Evolutionary conservation across 2,797 vertebrate species (phyloP), one percentile per base, ranked within the genome.

Genomic region (Remorina albescens): DNA sequence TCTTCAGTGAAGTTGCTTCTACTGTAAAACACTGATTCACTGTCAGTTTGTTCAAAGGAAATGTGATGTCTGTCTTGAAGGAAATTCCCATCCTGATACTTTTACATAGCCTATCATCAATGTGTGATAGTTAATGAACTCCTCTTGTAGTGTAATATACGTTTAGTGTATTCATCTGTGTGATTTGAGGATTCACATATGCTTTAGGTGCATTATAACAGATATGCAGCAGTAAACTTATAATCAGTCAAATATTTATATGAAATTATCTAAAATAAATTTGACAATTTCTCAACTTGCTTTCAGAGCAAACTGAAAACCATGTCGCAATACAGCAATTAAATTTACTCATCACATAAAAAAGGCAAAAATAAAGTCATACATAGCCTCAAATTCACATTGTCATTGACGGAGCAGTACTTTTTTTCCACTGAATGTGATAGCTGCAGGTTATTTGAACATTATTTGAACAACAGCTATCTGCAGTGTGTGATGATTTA

Each of bases 41-140:
- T 51, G 77, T 86, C 83, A 78, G 82, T 86, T 89, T 89, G 74
- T 37, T 63, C 7, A 59, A 78, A 88, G 71, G 74, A 60, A 75
- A 66, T 80, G 66, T 55, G 1, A 12, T 72, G 59, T 80, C n/a
- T 47, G 66, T n/a, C 13, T 69, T 83, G 59, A 72, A 66, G 76
- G 76, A 85, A 85, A 71, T 67, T 8, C 59, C 71, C 74, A 75
- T 66, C 64, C 19, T 49, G 1, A 55, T n/a, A 34, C 18, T 61
- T 69, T 51, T 19, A 56, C 2, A 42, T 16, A 50, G 15, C 12
- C 21, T 25, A 54, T 55, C 9, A 71, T 36, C 18, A 60, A 9
- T 18, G 32, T 23, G 46, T 15, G 2, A 47, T 34, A 6, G 11
- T 46, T 25, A 9, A 34, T 6, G 26, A 44, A 44, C 19, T 44